These are phyloP conservation scores for Elysia chlorotica DNA, from an alignment of 1,140 invertebrate species.

Conservation along the genomic window DNA sequence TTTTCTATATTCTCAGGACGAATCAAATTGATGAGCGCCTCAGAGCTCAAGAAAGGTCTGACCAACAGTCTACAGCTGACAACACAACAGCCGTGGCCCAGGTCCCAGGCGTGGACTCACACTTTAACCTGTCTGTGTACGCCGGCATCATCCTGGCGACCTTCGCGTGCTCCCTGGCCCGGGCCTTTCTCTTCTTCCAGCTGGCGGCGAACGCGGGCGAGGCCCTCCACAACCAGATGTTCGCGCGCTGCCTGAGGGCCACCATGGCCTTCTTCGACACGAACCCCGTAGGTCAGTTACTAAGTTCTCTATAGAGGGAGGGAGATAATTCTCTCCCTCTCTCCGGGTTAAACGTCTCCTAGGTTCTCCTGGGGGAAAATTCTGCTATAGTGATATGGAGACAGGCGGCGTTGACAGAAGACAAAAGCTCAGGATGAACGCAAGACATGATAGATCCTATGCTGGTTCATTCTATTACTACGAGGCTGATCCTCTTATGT, in stretches of 20 bases:
- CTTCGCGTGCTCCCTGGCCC: slow-evolving; percentile 59
- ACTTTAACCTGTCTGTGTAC: slow-evolving; percentile 56
- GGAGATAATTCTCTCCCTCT: no score
- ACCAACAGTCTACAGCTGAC: neutral
- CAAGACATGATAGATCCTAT: no score
- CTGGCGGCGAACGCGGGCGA: slow-evolving; percentile 78
- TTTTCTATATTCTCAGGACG: no score
- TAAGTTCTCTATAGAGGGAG: no score
- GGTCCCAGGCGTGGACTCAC: slow-evolving; percentile 46
- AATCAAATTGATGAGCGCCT: slow-evolving; percentile 44
- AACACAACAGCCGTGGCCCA: slow-evolving; percentile 7
- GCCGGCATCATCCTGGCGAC: slow-evolving; percentile 53
- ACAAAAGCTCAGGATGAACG: no score
- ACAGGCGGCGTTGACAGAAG: no score
- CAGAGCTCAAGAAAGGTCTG: slow-evolving; percentile 24
- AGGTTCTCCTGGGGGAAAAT: no score
- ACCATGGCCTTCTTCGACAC: slow-evolving; percentile 88
- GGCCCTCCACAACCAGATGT: slow-evolving; percentile 82
- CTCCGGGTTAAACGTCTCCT: no score
- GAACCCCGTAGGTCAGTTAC: slow-evolving; percentile 72
- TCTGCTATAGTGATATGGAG: no score
- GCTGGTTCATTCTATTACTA: no score
- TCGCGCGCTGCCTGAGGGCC: slow-evolving; percentile 76
- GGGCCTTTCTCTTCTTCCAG: slow-evolving; percentile 76
- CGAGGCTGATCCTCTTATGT: no score